Conservation (phyloP, 2,888 invertebrate genomes). For the Chirona hameri region DNA sequence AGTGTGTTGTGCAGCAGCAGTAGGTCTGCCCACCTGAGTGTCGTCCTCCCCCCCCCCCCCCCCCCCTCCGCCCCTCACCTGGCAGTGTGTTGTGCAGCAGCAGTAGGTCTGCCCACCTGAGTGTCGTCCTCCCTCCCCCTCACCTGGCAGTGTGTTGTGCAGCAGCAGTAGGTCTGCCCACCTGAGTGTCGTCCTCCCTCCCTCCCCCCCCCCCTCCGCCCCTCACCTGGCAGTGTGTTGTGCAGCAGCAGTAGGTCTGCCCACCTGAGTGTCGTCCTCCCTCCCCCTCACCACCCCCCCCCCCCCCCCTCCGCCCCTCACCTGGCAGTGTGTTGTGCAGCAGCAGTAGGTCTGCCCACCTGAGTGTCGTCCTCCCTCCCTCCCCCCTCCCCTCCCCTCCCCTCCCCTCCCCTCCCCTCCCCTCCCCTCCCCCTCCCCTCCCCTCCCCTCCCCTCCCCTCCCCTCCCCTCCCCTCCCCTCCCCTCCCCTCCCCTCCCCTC, state of each 20-base stretch:
- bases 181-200: background rate
- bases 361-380: background rate
- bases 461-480: no score
- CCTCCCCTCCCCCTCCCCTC: no score
- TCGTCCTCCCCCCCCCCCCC: background rate
- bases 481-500: no score
- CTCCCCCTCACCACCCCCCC: no score
- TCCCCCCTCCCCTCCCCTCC: no score
- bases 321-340: conserved; percentile 62
- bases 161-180: conserved; percentile 55
- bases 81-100: conserved; percentile 64
- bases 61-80: conserved; percentile 50
- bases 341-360: conserved; percentile 52
- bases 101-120: conserved; percentile 46
- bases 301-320: no score
- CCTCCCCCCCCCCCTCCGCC: no score
- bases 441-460: no score
- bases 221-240: conserved; percentile 59
- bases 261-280: background rate
- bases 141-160: conserved; percentile 61
- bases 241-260: conserved; percentile 57
- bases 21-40: conserved; percentile 44
- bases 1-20: conserved; percentile 62
- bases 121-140: conserved; percentile 12
- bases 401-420: no score